A percentile compares a stretch with the other conserved stretches of the same genome.
Evolutionary conservation across 2,888 invertebrate species (phyloP).

Genomic region (Thecophora atra): DNA sequence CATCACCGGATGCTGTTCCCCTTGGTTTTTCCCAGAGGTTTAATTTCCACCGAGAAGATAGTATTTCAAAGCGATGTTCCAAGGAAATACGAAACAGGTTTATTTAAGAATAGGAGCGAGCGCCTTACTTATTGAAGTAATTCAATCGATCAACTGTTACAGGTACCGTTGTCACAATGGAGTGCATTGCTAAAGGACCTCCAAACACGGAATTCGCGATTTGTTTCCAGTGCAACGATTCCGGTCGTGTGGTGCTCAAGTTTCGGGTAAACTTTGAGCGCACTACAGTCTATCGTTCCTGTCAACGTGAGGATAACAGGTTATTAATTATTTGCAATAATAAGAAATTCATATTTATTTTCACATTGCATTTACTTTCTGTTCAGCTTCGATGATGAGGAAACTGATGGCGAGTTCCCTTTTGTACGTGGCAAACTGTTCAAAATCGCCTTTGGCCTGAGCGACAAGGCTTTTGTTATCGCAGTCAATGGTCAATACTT

Average conservation of each 20-base stretch:
- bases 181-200: slow-evolving; percentile 63
- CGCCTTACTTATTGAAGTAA: neutral
- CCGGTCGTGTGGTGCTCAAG: slow-evolving; percentile 60
- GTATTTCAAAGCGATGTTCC: slow-evolving; percentile 65
- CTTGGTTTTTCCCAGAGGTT: slow-evolving; percentile 59
- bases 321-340: slow-evolving; percentile 37
- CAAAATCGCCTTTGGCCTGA: slow-evolving; percentile 63
- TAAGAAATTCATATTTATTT: neutral
- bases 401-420: slow-evolving; percentile 64
- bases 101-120: neutral
- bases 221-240: slow-evolving; percentile 64
- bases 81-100: slow-evolving; percentile 61
- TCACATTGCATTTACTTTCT: neutral
- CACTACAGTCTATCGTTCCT: slow-evolving; percentile 59
- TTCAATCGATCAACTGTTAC: slow-evolving; percentile 1
- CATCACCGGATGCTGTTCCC: slow-evolving; percentile 65
- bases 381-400: slow-evolving; percentile 62
- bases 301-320: slow-evolving; percentile 62
- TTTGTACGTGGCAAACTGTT: slow-evolving; percentile 63
- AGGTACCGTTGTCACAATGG: slow-evolving; percentile 64
- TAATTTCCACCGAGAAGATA: slow-evolving; percentile 59
- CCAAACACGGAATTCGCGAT: slow-evolving; percentile 63
- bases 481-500: slow-evolving; percentile 65
- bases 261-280: slow-evolving; percentile 61
- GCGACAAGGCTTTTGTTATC: slow-evolving; percentile 62